Base-by-base conservation (phyloP, 2,888 invertebrate species). In the Xestia ashworthii region DNA sequence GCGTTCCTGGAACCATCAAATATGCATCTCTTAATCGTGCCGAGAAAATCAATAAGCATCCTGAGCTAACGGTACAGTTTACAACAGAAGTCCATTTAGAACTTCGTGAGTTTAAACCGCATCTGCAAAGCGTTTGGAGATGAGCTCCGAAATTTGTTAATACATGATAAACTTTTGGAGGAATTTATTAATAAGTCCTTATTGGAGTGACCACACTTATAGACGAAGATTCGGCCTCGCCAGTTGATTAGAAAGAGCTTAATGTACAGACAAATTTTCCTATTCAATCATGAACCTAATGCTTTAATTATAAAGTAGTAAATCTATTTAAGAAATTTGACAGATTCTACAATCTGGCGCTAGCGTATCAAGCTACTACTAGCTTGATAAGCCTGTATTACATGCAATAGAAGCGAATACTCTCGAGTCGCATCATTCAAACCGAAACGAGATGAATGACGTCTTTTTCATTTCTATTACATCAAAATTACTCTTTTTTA, bases 1-100 rank as follows among this genome's bases (percentile, higher is more conserved):
- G 32, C 53, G 44, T 46, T 38, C 32, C 66, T 38, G 79, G 44
- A 48, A 50, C 62, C 70, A 83, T 85, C 72, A 86, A 85, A 78
- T 83, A 83, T 86, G 83, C 76, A 86, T 78, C 74, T 74, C 69
- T 66, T 83, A 83, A 86, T 85, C 78, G 73, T 72, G 64, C 71
- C 66, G 67, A 74, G 86, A 81, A 84, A 85, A 85, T 86, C 86
- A 86, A 85, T 85, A 86, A 85, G 76, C 79, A 71, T 48, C 71
- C 69, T 60, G 70, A 53, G 71, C 79, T 69, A 41, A 78, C 69
- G 53, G 64, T 64, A 48, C 62, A 60, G 70, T 64, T 76, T 74
- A 74, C 74, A 78, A 58, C 78, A 78, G 71, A 78, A 84, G 85
- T 62, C 64, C 78, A 81, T 84, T 80, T 81, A 81, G 62, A 81